phyloP scores from a whole-genome alignment of 2,888 invertebrate species.

The Crioceris asparagi region DNA sequence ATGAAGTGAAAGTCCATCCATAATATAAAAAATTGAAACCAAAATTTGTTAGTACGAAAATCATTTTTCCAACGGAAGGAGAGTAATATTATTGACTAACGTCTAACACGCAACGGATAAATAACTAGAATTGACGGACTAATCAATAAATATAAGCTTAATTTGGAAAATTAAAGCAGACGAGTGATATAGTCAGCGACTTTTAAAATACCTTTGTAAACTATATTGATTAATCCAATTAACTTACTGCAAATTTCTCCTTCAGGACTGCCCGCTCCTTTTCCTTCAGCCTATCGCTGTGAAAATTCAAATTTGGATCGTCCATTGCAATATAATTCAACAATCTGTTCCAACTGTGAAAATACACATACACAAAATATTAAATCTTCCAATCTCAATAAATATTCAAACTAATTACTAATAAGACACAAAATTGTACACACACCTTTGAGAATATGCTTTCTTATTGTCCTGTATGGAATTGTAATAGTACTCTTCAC shows the following conservation, averaged over 20 bases:
- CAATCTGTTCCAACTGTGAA: conserved; percentile 71
- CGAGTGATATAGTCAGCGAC: too few relatives aligned
- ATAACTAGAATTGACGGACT: too few relatives aligned
- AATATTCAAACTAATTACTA: neutral
- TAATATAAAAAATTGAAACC: too few relatives aligned
- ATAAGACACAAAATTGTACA: conserved; percentile 8
- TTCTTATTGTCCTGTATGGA: conserved; percentile 78
- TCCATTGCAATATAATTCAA: conserved; percentile 62
- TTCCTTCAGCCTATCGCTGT: conserved; percentile 64
- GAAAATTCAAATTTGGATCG: conserved; percentile 50
- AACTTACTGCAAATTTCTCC: conserved; percentile 74
- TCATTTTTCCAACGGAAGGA: too few relatives aligned
- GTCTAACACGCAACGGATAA: too few relatives aligned
- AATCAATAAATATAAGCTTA: too few relatives aligned
- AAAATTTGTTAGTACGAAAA: too few relatives aligned
- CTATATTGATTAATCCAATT: neutral
- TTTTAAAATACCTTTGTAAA: neutral
- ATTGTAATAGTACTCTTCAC: conserved; percentile 75
- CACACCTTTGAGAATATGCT: conserved; percentile 54
- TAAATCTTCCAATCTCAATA: too few relatives aligned
- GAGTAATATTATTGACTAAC: too few relatives aligned
- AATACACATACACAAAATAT: neutral
- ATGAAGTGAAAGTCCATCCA: neutral
- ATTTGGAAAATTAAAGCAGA: too few relatives aligned
- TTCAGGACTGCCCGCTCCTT: conserved; percentile 78